These are phyloP conservation scores for Gobiocypris rarus DNA, from an alignment of 2,113 vertebrate species.

Conservation along the genomic window DNA sequence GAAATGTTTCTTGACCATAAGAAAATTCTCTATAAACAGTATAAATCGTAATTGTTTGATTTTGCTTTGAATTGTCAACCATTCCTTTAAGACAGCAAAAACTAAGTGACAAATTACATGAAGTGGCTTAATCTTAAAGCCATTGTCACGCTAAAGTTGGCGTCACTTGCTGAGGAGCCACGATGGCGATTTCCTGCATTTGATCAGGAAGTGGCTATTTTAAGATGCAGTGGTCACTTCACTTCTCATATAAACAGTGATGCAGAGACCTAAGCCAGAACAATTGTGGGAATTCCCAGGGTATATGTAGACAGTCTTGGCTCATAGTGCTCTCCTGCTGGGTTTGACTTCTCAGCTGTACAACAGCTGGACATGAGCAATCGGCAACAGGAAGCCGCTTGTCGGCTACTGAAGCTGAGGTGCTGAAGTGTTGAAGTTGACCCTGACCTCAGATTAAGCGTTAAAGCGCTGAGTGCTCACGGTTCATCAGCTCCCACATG, in stretches of 20 bases:
- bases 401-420: neutral
- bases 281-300: constrained; percentile 57
- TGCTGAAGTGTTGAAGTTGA: neutral
- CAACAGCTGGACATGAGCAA: neutral
- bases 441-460: neutral
- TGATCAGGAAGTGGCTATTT: constrained; percentile 48
- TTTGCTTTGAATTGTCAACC: neutral
- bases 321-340: neutral
- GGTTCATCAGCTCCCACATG: neutral
- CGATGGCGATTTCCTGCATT: constrained; percentile 45
- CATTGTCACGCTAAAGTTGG: constrained; percentile 32
- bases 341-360: neutral
- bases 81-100: neutral
- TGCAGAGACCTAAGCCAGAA: constrained; percentile 21
- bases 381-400: neutral
- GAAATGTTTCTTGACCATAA: no score
- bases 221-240: constrained; percentile 28
- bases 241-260: constrained; percentile 40
- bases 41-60: no score
- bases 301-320: constrained; percentile 20
- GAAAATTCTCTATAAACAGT: no score
- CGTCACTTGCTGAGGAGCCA: constrained; percentile 29
- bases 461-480: neutral
- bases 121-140: neutral
- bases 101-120: neutral